Base-by-base conservation (phyloP, 2,888 invertebrate genomes). In the Cephus pygmeus region DNA sequence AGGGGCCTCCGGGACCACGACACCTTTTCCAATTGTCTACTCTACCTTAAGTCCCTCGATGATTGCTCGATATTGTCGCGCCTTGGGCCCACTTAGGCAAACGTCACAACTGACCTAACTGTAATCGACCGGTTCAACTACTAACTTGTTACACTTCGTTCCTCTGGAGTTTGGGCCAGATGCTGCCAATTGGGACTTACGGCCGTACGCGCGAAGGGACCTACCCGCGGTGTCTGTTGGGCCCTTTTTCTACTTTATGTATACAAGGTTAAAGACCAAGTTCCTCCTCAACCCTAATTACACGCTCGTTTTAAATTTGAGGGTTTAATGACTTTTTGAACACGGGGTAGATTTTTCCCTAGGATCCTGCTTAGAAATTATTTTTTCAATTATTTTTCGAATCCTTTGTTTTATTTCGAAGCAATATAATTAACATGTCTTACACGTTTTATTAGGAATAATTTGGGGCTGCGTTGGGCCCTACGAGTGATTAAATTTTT, bases 51-150 rank as follows among this genome's bases (percentile, higher is more conserved):
- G 56, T 23, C 76, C 12, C 77, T 79, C 79, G 75, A 83, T 86
- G 77, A 86, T 85, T 83, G 83, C 82, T 85, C 83, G 75, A 83
- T 75, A 85, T 86, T 86, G 82, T 86, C 56, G 56, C 56, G 56
- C 9, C 23, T 23, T 15, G 56, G 23, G 56, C 23, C 56, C 56
- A 23, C 15, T 56, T 56, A 56, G 23, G 9, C 56, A 56, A 56
- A 56, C 23, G 23, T 56, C 15, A 56, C 23, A 56, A 23, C 23
- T 56, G 56, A 56, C 56, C 56, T 56, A 56, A 56, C 56, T 56
- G 56, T 56, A 56, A 56, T 56, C 56, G 56, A 56, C 56, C 23
- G 56, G 56, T 56, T 56, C 56, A 56, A 56, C 56, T 56, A 56
- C 56, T 56, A 56, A 56, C 56, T 56, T 56, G 56, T 23, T 56